Evolutionary conservation across 2,888 invertebrate genomes (phyloP).

Genomic region (Lasiommata megera): DNA sequence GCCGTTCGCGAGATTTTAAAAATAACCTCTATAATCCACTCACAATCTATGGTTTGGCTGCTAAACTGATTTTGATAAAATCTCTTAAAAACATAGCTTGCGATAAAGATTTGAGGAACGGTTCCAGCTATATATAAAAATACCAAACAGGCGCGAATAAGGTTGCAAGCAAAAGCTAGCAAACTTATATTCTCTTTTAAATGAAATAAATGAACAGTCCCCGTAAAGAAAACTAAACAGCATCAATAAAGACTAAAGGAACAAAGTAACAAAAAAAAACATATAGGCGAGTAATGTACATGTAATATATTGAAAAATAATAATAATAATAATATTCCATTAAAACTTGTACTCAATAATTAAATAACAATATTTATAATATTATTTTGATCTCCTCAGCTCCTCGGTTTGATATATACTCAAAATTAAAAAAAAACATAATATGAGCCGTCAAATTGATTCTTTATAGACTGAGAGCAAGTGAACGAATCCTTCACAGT

Average conservation of each 20-base stretch:
- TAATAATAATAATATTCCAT: constrained; percentile 54
- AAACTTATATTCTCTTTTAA: too few species aligned
- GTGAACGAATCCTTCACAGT: neutral
- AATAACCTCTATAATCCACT: too few species aligned
- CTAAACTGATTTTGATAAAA: too few species aligned
- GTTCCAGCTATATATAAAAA: too few species aligned
- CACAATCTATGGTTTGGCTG: too few species aligned
- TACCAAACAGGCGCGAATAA: too few species aligned
- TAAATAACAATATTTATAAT: constrained; percentile 79
- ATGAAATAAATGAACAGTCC: constrained; percentile 2
- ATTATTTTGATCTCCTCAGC: constrained; percentile 71
- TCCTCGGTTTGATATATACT: constrained; percentile 54
- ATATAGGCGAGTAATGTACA: constrained; percentile 70
- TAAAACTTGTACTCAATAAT: constrained; percentile 81
- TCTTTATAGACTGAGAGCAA: constrained; percentile 25
- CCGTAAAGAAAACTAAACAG: constrained; percentile 71
- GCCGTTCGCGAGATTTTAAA: too few species aligned
- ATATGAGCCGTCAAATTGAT: constrained; percentile 51
- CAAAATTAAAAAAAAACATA: constrained; percentile 49
- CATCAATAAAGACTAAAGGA: constrained; percentile 79
- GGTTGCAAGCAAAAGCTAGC: too few species aligned
- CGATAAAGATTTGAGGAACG: too few species aligned
- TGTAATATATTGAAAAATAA: constrained; percentile 64
- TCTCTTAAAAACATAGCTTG: too few species aligned
- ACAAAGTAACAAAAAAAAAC: constrained; percentile 75